phyloP scores from a whole-genome alignment of 2,888 invertebrate genomes.

The Eulithis testata region DNA sequence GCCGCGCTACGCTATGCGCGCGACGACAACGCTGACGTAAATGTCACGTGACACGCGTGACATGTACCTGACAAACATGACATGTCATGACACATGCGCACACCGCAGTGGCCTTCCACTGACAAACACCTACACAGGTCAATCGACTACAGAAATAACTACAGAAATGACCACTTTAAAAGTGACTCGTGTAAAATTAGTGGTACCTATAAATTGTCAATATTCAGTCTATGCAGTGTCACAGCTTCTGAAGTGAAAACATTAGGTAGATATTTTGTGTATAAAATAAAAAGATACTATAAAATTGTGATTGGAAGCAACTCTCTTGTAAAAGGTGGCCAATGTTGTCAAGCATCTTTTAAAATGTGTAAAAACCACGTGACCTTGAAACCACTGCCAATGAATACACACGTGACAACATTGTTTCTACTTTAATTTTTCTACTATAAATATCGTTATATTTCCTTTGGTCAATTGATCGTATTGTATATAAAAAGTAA shows the following conservation, averaged over 20 bases:
- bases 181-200: conserved; percentile 1
- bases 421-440: background rate
- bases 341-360: background rate
- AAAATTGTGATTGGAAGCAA: conserved; percentile 6
- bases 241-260: conserved; percentile 13
- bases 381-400: conserved; percentile 10
- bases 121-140: conserved; percentile 16
- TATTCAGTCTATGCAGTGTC: background rate
- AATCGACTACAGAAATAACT: conserved; percentile 6
- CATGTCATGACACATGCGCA: conserved; percentile 3
- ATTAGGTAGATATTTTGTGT: conserved; percentile 3
- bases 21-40: conserved; percentile 54
- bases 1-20: conserved; percentile 70
- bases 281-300: conserved; percentile 1
- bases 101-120: conserved; percentile 16
- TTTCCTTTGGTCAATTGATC: too few relatives aligned
- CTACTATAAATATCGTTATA: too few relatives aligned
- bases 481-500: too few relatives aligned
- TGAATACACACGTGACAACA: conserved; percentile 7
- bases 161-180: background rate
- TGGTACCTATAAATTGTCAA: background rate
- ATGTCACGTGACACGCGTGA: conserved; percentile 8
- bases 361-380: conserved; percentile 13
- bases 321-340: conserved; percentile 4
- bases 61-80: conserved; percentile 1